Percentiles rank a stretch among this genome's conserved stretches.
Evolutionary conservation across 2,113 vertebrate genomes (phyloP).

Genomic region (Junco hyemalis): DNA sequence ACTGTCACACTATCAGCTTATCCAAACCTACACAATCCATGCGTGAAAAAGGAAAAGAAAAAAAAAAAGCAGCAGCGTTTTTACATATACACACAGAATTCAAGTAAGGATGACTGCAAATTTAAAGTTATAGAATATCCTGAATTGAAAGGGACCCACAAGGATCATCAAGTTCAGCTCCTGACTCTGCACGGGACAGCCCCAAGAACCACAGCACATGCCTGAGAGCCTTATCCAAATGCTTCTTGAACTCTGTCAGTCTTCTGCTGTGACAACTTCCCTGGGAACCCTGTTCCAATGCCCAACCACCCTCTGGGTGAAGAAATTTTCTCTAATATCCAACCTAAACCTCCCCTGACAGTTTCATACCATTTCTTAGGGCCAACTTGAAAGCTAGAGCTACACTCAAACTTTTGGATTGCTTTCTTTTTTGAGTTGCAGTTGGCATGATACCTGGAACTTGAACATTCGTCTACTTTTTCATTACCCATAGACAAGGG

Average conservation of each 20-base stretch:
- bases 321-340: background rate
- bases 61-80: background rate
- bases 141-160: background rate
- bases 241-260: background rate
- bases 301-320: background rate
- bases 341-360: background rate
- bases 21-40: background rate
- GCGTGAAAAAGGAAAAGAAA: accelerated
- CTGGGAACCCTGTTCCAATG: background rate
- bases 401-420: background rate
- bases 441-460: background rate
- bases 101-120: background rate
- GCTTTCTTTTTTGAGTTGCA: background rate
- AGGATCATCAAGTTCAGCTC: background rate
- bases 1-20: background rate
- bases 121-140: background rate
- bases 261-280: background rate
- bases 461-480: background rate
- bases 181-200: background rate
- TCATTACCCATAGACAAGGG: background rate
- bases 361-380: background rate
- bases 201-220: background rate
- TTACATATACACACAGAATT: background rate
- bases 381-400: background rate
- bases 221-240: background rate